A percentile compares a stretch with the other conserved stretches of the same genome.
phyloP scores from a whole-genome alignment of 2,888 invertebrate genomes.

The Anticlea derivata region DNA sequence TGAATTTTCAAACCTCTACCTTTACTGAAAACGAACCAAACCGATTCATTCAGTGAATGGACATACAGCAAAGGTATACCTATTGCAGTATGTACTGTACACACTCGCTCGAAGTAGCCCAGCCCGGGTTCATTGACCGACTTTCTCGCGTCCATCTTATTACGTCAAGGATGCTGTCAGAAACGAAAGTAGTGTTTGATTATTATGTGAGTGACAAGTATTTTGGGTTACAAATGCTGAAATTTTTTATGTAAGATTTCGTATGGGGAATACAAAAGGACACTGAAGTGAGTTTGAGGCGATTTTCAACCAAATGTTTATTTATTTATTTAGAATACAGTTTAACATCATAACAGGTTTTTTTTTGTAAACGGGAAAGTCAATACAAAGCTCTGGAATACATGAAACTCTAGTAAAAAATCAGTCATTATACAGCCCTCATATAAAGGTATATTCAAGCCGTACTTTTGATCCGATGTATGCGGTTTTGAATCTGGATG shows the following conservation, averaged over 20 bases:
- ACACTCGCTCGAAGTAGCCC: slow-evolving; percentile 28
- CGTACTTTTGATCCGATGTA: too few species aligned
- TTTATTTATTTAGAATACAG: too few species aligned
- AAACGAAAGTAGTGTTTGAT: slow-evolving; percentile 28
- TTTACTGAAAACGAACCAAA: not conserved
- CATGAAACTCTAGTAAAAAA: too few species aligned
- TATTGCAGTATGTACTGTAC: slow-evolving; percentile 1
- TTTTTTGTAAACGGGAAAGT: too few species aligned
- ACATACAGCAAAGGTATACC: not conserved
- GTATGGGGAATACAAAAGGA: not conserved
- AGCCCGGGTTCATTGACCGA: slow-evolving; percentile 52
- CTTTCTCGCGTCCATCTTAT: slow-evolving; percentile 51
- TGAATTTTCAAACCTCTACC: too few species aligned
- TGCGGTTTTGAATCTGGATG: too few species aligned
- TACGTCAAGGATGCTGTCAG: slow-evolving; percentile 39
- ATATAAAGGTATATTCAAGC: too few species aligned
- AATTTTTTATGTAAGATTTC: not conserved
- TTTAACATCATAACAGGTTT: too few species aligned
- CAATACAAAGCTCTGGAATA: too few species aligned
- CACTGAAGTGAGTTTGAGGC: too few species aligned
- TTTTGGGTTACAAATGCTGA: slow-evolving; percentile 37
- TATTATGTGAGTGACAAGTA: slow-evolving; percentile 34
- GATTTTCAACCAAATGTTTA: too few species aligned
- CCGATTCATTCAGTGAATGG: slow-evolving; percentile 1
- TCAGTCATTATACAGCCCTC: too few species aligned